Evolutionary conservation across 2,888 invertebrate species (phyloP), one percentile per base, ranked within the genome.

Genomic region (Pyralis farinalis): DNA sequence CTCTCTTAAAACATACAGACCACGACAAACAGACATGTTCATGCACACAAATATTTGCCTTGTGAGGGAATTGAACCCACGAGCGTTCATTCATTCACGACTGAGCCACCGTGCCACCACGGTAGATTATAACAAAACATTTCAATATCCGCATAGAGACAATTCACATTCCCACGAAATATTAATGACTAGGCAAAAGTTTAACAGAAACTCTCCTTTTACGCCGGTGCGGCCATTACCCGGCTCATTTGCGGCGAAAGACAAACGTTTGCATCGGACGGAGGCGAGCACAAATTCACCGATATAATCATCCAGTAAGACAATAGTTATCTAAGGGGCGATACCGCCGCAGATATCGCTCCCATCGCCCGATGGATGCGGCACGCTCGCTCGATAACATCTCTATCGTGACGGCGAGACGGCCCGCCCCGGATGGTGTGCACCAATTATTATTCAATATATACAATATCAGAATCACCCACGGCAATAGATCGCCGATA

Each of bases 391-490:
- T 47, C 47, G 87, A 87, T 87, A 86, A 55, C 69, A 87, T 87
- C 87, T 71, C 63, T 58, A 62, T 83, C 85, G 83, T 81, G 84
- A 81, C 74, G 79, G 31, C 85, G 83, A 80, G 84, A 81, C 74
- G 79, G 31, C 49, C 2, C 44, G 49, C 44, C 40, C 49, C 53
- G 52, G 48, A 68, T 68, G 72, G 71, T 72, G 72, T 78, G 82
- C 76, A 82, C 83, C 86, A 86, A 86, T 87, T 86, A 86, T 84
- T 84, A 85, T 85, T 85, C 85, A 85, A 87, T 87, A 84, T 81
- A 66, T 68, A 43, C 28, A 36, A 35, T 40, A 43, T 40, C 41
- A 44, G 47, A 44, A 31, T 44, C 49, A 44, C 53, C 51, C 45
- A 38, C 43, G 46, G 48, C 52, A 47, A 58, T 45, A 51, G 55